Percentiles rank a stretch among this genome's conserved stretches.
Conservation (phyloP, 2,797 vertebrate species). For the Danio tinwini region DNA sequence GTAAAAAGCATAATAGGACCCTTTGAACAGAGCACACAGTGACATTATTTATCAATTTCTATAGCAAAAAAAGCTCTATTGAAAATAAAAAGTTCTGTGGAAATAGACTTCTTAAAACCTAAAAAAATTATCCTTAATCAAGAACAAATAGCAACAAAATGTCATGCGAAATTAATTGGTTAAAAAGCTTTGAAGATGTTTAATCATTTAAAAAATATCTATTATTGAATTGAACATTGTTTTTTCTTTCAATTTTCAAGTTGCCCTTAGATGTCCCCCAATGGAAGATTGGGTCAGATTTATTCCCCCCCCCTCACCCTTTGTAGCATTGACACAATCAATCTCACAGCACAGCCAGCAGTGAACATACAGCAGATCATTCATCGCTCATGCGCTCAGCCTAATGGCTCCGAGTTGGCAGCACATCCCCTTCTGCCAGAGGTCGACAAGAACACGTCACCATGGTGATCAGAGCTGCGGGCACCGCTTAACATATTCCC, state of each 20-base stretch:
- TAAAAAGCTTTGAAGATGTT: neutral
- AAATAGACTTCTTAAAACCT: neutral
- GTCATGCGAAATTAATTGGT: neutral
- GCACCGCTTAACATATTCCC: neutral
- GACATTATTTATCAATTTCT: too few species aligned
- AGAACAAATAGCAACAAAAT: neutral
- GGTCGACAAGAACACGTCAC: constrained; percentile 21
- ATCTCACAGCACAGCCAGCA: neutral
- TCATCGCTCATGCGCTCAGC: neutral
- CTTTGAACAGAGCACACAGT: too few species aligned
- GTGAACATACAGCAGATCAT: neutral
- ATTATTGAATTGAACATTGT: neutral
- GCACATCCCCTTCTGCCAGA: neutral
- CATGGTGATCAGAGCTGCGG: constrained; percentile 9
- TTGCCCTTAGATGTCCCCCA: neutral
- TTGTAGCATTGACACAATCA: neutral
- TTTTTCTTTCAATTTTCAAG: neutral
- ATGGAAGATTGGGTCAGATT: neutral
- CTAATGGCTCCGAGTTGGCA: constrained; percentile 23
- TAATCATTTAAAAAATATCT: neutral
- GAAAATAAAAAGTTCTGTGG: too few species aligned
- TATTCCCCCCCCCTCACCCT: too few species aligned
- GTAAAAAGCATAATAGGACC: too few species aligned
- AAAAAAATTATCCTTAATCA: neutral
- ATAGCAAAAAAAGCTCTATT: too few species aligned